Conservation (phyloP, 2,113 vertebrate species). For the Thermophis baileyi region DNA sequence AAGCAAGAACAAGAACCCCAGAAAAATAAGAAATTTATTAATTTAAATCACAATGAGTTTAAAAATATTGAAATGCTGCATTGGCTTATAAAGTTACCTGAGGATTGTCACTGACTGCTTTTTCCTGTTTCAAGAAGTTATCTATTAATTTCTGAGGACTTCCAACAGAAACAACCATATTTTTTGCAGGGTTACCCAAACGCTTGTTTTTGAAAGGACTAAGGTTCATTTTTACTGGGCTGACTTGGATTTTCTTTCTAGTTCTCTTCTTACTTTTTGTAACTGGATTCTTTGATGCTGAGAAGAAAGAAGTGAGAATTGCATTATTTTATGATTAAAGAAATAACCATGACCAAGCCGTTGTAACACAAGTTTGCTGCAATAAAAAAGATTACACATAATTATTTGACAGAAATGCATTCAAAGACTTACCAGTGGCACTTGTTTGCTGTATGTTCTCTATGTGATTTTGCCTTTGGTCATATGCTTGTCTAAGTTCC, state of each 20-base stretch:
- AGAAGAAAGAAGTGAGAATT: slow-evolving; percentile 33
- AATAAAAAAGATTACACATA: neutral
- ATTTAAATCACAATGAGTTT: neutral
- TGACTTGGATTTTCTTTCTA: slow-evolving; percentile 77
- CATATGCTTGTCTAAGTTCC: slow-evolving; percentile 88
- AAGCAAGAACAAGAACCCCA: neutral
- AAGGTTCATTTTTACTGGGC: slow-evolving; percentile 78
- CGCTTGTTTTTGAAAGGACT: slow-evolving; percentile 83
- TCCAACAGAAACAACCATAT: slow-evolving; percentile 36
- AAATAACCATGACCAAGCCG: neutral
- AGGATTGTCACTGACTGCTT: slow-evolving; percentile 49
- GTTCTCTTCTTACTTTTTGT: slow-evolving; percentile 80
- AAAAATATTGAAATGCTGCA: neutral
- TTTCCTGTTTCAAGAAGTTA: slow-evolving; percentile 72
- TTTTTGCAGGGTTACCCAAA: slow-evolving; percentile 77
- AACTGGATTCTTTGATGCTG: slow-evolving; percentile 79
- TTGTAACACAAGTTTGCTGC: neutral
- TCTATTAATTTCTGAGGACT: slow-evolving; percentile 78
- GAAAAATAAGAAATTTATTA: neutral
- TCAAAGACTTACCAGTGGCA: slow-evolving; percentile 54
- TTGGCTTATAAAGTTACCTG: slow-evolving; percentile 68
- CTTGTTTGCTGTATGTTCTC: slow-evolving; percentile 65
- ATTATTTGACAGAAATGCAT: neutral
- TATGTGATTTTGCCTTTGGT: slow-evolving; percentile 70
- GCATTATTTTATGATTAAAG: neutral